Base-by-base conservation (phyloP, 2,113 vertebrate species). In the Solea senegalensis region DNA sequence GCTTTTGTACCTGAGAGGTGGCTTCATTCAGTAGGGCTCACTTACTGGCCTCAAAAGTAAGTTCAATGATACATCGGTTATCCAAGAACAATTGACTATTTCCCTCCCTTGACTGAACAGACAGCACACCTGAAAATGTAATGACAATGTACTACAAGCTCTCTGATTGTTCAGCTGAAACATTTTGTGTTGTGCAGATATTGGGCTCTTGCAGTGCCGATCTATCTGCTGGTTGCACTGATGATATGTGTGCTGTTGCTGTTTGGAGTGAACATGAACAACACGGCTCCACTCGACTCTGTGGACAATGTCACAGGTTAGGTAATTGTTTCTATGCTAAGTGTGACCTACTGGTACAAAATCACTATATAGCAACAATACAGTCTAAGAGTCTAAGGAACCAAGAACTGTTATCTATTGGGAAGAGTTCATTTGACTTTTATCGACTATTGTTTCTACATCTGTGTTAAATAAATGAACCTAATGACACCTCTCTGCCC, bases 41-140 rank as follows among this genome's bases (percentile, higher is more conserved):
- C 96, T 1, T 99, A 99, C 71, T 98, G 97, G 98, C 98, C 98
- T 87, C 98, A 99, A 87, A 99, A 98, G 98, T 98, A 94, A 94
- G 96, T 94, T 64, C 41, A 8, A 54, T 9, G 2, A 21, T 5
- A 27, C 12, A 9, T 7, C 12, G 56, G 0, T 49, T 15, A 43
- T 61, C 10, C 6, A 39, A 14, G 13, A 34, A 27, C 0, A 15
- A 59, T 5, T 5, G 5, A 5, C 45, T 6, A 15, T 39, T 34
- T 34, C 1, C 34, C 5, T 34, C 34, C 34, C 5, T 34, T 6
- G 34, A 34, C 34, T 34, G 34, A 6, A 34, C 21, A 21, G 21
- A 21, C 21, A 21, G 21, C 21, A 21, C 21, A 2, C n/a, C 1
- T 43, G 4, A 4, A 58, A 61, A 27, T 6, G 50, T 5, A 48